Percentiles rank a stretch among this genome's conserved stretches.
phyloP scores from a whole-genome alignment of 2,113 vertebrate species.

The Aplodontia rufa region DNA sequence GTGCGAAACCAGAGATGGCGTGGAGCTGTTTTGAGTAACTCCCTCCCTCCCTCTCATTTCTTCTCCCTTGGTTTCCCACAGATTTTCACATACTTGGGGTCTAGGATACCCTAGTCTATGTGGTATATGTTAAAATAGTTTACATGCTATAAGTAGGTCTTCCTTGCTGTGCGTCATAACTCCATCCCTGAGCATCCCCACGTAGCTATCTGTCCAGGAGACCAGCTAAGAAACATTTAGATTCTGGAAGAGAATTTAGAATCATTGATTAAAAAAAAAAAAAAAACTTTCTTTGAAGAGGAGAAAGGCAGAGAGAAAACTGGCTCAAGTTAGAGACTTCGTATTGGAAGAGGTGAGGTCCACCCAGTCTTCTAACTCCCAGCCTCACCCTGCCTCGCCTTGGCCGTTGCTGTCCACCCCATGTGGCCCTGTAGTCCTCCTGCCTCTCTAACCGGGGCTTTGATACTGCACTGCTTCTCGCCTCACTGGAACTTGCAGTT shows the following conservation, averaged over 20 bases:
- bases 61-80: neutral
- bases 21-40: neutral
- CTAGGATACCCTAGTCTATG: neutral
- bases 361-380: neutral
- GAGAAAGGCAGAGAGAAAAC: neutral
- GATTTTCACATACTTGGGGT: neutral
- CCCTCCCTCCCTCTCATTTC: neutral
- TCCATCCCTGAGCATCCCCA: neutral
- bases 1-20: neutral
- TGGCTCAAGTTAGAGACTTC: neutral
- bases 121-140: too few relatives aligned
- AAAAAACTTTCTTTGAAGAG: neutral
- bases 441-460: neutral
- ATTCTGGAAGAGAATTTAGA: neutral
- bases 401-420: neutral
- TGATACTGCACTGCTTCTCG: neutral
- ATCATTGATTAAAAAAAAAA: neutral
- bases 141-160: neutral
- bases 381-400: neutral
- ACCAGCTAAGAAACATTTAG: conserved; percentile 15
- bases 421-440: neutral
- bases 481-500: neutral
- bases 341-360: neutral
- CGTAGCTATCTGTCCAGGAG: neutral
- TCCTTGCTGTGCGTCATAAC: neutral